Evolutionary conservation across 2,888 invertebrate species (phyloP), one percentile per base, ranked within the genome.

Genomic region (Agrotis clavis): DNA sequence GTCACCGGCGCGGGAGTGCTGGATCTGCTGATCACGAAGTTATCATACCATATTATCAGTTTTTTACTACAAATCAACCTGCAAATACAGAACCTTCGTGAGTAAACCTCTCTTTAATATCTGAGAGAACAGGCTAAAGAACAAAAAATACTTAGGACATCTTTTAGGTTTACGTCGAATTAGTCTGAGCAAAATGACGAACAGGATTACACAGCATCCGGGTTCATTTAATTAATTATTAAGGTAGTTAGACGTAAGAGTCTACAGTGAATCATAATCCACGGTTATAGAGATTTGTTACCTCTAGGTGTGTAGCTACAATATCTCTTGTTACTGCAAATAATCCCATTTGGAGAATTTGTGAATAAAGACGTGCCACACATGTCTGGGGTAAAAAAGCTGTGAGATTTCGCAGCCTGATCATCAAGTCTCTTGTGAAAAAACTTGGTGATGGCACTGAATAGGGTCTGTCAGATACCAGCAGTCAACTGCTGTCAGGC

Each of bases 11-110:
- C 0, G n/a, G 56, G 41, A 45, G 16, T 21, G 54, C 35, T 54
- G 45, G 53, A 21, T 11, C 61, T 62, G 54, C 68, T 68, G 68
- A 54, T 62, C 68, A 68, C 35, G 21, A 41, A 62, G 50, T 51
- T 18, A 16, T 3, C 18, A 19, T 30, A 2, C 41, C 41, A 41
- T 41, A 11, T 41, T 41, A 11, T 41, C 41, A 41, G 41, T 41
- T 11, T 9, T 41, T 41, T 11, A 41, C 2, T 41, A 41, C 41
- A 41, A 41, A 41, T 41, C 41, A 41, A 11, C 11, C 41, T 11
- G 11, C 41, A 41, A 9, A 41, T 35, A 16, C 57, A 35, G 35
- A 59, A 59, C n/a, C 50, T 67, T 59, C 59, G 67, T 63, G 62
- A 63, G 48, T 41, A 11, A 41, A 41, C 11, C 41, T 41, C 41